A percentile compares a stretch with the other conserved stretches of the same genome.
phyloP scores from a whole-genome alignment of 2,888 invertebrate genomes.

The Eupithecia centaureata region DNA sequence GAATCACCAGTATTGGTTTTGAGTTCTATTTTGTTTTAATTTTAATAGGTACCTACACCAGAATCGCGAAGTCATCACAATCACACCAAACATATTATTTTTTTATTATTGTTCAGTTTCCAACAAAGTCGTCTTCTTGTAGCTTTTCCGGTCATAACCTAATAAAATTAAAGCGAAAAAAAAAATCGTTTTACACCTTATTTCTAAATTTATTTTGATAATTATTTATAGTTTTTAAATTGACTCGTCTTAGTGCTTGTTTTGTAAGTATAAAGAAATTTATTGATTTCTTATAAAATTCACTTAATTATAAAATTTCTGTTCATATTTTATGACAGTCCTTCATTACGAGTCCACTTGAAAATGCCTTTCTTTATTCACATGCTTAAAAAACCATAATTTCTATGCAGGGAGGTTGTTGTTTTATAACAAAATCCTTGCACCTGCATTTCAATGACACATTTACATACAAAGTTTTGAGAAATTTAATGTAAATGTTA shows the following conservation, averaged over 20 bases:
- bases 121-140: not conserved
- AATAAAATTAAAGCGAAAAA: too few relatives aligned
- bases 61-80: not conserved
- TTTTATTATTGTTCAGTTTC: not conserved
- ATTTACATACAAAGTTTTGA: slow-evolving; percentile 79
- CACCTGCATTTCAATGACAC: slow-evolving; percentile 66
- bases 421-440: slow-evolving; percentile 34
- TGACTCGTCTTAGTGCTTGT: too few relatives aligned
- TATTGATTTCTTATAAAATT: too few relatives aligned
- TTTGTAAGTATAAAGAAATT: too few relatives aligned
- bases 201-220: too few relatives aligned
- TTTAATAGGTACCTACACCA: not conserved
- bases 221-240: too few relatives aligned
- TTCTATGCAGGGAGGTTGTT: not conserved
- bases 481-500: slow-evolving; percentile 64
- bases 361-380: not conserved
- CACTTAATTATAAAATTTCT: not conserved
- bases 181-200: too few relatives aligned
- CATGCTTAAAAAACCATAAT: not conserved
- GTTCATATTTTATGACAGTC: not conserved
- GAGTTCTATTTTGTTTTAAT: not conserved
- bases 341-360: not conserved
- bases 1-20: slow-evolving; percentile 1
- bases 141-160: not conserved
- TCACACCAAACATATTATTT: too few relatives aligned